Evolutionary conservation across 2,113 vertebrate genomes (phyloP).

Genomic region (Ctenodactylus gundi): DNA sequence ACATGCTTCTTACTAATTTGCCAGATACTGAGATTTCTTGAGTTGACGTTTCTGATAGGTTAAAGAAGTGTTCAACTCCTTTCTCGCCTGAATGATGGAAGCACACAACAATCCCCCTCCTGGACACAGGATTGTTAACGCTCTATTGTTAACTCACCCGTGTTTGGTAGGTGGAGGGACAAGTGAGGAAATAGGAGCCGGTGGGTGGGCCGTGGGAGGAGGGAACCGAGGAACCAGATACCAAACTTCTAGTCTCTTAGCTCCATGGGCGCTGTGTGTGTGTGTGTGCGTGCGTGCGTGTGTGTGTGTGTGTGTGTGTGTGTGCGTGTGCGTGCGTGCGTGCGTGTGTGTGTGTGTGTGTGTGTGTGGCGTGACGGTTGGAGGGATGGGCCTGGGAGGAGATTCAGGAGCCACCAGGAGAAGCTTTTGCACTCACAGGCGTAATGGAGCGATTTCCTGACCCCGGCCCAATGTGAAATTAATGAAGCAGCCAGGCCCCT

Average conservation of each 20-base stretch:
- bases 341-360: not conserved
- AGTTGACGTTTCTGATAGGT: not conserved
- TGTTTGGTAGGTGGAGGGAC: not conserved
- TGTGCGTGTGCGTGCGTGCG: not conserved
- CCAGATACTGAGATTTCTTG: not conserved
- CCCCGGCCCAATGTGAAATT: constrained; percentile 16
- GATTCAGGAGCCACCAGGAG: not conserved
- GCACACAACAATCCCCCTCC: no score
- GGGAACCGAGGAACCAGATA: not conserved
- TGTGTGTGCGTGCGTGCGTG: not conserved
- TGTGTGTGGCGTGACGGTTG: not conserved
- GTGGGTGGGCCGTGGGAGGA: not conserved
- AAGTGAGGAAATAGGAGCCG: no score
- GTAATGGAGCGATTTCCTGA: constrained; percentile 56
- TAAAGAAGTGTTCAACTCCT: not conserved
- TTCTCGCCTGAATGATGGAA: no score
- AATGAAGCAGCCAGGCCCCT: constrained; percentile 33
- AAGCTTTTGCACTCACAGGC: constrained; percentile 50
- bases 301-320: not conserved
- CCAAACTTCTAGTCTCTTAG: not conserved
- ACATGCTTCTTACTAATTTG: not conserved
- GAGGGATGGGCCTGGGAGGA: constrained; percentile 1
- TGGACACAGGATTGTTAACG: not conserved
- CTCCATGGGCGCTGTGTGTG: no score
- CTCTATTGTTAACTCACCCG: not conserved